These are phyloP conservation scores for Sparidentex hasta DNA, from an alignment of 2,797 vertebrate genomes.

Conservation along the genomic window DNA sequence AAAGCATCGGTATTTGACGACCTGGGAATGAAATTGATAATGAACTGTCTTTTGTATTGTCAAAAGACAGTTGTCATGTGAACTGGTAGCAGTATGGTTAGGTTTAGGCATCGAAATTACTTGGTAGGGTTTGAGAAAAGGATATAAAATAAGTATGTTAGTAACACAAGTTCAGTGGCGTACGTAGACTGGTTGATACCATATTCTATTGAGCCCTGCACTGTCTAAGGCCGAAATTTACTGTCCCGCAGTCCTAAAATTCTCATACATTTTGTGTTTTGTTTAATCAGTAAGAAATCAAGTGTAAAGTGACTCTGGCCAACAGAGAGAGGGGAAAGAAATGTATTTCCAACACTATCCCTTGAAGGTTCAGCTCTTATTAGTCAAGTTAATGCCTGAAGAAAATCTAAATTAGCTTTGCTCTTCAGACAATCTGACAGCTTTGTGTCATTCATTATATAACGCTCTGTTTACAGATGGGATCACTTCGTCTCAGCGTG, in stretches of 20 bases:
- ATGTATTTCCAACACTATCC: neutral
- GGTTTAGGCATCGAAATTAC: too few relatives aligned
- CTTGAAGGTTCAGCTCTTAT: constrained; percentile 5
- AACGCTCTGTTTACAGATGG: constrained; percentile 36
- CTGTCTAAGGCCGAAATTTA: neutral
- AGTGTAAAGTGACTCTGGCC: neutral
- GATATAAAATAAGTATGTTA: too few relatives aligned
- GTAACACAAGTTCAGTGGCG: too few relatives aligned
- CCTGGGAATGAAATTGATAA: too few relatives aligned
- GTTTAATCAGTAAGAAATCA: neutral
- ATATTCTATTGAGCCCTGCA: neutral
- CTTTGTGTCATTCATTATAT: neutral
- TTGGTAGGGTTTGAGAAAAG: too few relatives aligned
- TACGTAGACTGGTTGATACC: too few relatives aligned
- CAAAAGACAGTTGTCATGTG: too few relatives aligned
- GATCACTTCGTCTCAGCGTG: constrained; percentile 14
- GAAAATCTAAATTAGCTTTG: constrained; percentile 8
- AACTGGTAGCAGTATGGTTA: too few relatives aligned
- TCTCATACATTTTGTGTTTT: neutral
- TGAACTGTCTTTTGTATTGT: too few relatives aligned
- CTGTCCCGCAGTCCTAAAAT: neutral
- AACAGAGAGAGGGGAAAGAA: neutral
- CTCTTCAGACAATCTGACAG: constrained; percentile 7
- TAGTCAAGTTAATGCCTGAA: constrained; percentile 3
- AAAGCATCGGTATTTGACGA: too few relatives aligned